Base-by-base conservation (phyloP, 2,888 invertebrate genomes). In the Trimorus sp. region DNA sequence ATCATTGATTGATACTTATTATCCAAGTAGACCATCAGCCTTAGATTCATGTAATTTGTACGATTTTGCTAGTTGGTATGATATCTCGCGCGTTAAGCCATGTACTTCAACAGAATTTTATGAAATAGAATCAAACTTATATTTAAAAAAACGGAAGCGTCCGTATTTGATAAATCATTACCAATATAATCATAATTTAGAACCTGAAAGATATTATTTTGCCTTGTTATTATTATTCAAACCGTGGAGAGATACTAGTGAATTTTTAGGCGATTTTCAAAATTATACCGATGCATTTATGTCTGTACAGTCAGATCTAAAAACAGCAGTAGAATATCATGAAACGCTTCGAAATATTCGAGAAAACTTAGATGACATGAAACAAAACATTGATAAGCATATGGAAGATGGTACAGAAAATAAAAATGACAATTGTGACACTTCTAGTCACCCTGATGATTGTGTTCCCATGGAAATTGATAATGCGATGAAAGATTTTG, bases 321-420 rank as follows among this genome's bases (percentile, higher is more conserved):
- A 1, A 45, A 12, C 45, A 12, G 45, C 45, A n/a, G 45, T 45
- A 5, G 45, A 45, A 45, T 45, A 45, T 45, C 45, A 45, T n/a
- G 45, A 45, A 45, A 3, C n/a, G n/a, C 45, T 45, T 45, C 45
- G n/a, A 45, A 45, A 45, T 45, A 45, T 45, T 45, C 45, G n/a
- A 45, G 45, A 45, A 9, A 45, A 45, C n/a, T 45, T 45, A 6
- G 45, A 45, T 3, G 45, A 9, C 2, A 45, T 45, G n/a, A n/a
- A 45, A 45, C 1, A 45, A 45, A 45, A 45, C 6, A 45, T 45
- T 45, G 45, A 45, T 12, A 9, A 45, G n/a, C 9, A 45, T 45
- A 45, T 45, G n/a, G n/a, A 45, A 45, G 45, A 45, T 1, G 26
- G 4, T 26, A 26, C 26, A 26, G 26, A 26, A 45, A 45, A 45